phyloP scores from a whole-genome alignment of 2,113 vertebrate species.

The Glaucomys volans region DNA sequence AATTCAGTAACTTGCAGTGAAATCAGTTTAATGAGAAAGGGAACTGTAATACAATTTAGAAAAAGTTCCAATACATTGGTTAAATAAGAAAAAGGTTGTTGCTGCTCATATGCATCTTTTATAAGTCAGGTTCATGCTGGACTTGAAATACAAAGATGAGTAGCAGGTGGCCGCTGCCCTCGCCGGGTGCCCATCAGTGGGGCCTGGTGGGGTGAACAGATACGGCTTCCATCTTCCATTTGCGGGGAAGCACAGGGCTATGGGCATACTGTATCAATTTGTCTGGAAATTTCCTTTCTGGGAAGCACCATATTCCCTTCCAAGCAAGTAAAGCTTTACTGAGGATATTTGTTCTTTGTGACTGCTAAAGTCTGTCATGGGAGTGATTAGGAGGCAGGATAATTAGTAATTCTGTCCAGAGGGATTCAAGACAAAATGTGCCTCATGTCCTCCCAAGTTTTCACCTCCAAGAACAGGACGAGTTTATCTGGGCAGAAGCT shows the following conservation, averaged over 20 bases:
- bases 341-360: not conserved
- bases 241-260: not conserved
- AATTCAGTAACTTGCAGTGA: not conserved
- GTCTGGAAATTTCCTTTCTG: not conserved
- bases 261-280: not conserved
- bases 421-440: conserved; percentile 5
- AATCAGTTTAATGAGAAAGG: conserved; percentile 29
- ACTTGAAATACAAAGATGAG: not conserved
- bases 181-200: fast-evolving
- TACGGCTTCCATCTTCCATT: not conserved
- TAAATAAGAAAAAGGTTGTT: conserved; percentile 34
- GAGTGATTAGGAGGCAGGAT: not conserved
- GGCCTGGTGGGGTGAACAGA: not conserved
- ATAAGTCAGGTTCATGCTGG: not conserved
- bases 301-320: not conserved
- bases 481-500: not conserved
- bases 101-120: not conserved
- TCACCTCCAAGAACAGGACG: not conserved
- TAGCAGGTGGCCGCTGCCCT: fast-evolving
- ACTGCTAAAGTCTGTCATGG: not conserved
- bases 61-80: not conserved
- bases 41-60: conserved; percentile 28
- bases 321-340: not conserved
- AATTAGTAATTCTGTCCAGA: conserved; percentile 31
- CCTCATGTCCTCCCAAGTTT: not conserved